Base-by-base conservation (phyloP, 2,797 vertebrate species). In the Gymnocypris eckloni region DNA sequence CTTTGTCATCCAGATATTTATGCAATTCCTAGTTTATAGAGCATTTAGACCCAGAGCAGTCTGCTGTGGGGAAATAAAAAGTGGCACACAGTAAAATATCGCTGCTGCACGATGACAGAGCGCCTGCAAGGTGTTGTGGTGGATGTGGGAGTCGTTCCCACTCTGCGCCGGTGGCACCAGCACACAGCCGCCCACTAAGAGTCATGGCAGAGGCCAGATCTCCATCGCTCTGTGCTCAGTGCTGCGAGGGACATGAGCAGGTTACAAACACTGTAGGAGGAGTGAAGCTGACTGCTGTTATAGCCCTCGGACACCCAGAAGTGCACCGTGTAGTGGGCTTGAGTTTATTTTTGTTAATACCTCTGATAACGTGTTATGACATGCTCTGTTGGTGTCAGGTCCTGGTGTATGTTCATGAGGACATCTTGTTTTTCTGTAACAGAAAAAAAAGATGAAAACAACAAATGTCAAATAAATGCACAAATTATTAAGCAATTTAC, bases 111-210 rank as follows among this genome's bases (percentile, higher is more conserved):
- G 39, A 82, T 83, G 81, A 75, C 70, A 15, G 54, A 75, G 56
- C 12, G 70, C 81, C 81, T 83, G 45, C 70, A 37, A 82, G 81
- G 70, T 75, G 56, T 64, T 83, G 37, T 48, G 81, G 22, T 50
- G 41, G 70, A 61, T 75, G 81, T 83, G 81, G 81, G 81, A 75
- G 81, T 83, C 6, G 7, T 75, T 82, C 37, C 52, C 69, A 71
- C 67, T 82, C 67, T 59, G 67, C 4, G 67, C 81, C 81, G 6
- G 56, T 83, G 79, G 79, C 80, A 25, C 4, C 9, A 54, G 18
- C 80, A 37, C 78, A 83, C 59, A 66, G 71, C 70, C 73, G 33
- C 82, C 72, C 82, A 84, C 82, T 11, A 8, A 67, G 71, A 76
- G 82, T 83, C 72, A 52, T 37, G 3, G 41, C 2, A 52, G 82